Base-by-base conservation (phyloP, 2,113 vertebrate species). In the Mugil cephalus region DNA sequence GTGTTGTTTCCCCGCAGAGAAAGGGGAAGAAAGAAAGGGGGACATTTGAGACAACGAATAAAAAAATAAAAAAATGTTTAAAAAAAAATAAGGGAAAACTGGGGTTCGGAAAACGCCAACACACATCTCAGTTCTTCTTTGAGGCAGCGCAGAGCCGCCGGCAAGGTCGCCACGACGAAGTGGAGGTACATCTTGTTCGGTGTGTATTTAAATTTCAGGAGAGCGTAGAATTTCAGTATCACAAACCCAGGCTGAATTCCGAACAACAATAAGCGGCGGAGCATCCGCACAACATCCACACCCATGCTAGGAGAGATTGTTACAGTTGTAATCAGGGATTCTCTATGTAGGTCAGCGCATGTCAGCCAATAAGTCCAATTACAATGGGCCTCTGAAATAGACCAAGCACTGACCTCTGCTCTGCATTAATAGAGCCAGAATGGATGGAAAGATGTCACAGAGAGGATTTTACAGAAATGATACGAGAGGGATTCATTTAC, bases 281-380 rank as follows among this genome's bases (percentile, higher is more conserved):
- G 72, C 85, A 88, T 89, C 80, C 83, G 80, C 84, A 74, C 61
- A 86, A 51, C 79, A 70, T 85, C 74, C 82, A 80, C 72, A 11
- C 74, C 87, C 64, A 69, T 69, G 73, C 80, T 69, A 18, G 65
- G 19, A 69, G 80, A 70, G 48, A 67, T 61, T 80, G 45, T 69
- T 79, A 62, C 21, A 76, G 60, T 74, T 54, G 74, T 69, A 80
- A 59, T 51, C 76, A 51, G 71, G 65, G 69, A 83, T 89, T 24
- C 79, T 80, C 82, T 91, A 90, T 91, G 84, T 93, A 91, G 90
- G 90, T 91, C 90, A 93, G 79, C 61, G 56, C 83, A 77, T 91
- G 86, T 82, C 88, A 91, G 84, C 87, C 89, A 93, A 93, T 92
- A 91, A 91, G 80, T 88, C 80, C 90, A 92, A 92, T 93, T 91